phyloP scores from a whole-genome alignment of 1,140 invertebrate species.

The Musca vetustissima region DNA sequence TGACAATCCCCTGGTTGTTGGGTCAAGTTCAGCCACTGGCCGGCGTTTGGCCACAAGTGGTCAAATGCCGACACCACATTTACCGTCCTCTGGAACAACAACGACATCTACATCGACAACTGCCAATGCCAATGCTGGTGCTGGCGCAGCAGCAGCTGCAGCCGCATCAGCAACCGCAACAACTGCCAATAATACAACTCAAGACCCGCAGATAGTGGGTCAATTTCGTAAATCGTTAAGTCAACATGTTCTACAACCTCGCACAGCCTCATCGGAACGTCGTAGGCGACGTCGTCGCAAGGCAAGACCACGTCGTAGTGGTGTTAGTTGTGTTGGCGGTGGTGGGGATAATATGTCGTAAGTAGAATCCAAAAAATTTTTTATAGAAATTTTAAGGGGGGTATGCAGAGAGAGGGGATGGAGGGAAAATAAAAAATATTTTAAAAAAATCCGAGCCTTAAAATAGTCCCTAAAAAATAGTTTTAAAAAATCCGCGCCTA shows the following conservation, averaged over 20 bases:
- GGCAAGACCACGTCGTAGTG: conserved; percentile 46
- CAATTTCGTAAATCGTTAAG: conserved; percentile 47
- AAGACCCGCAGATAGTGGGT: background rate
- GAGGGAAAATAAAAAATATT: too few species aligned
- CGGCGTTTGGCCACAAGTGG: conserved; percentile 48
- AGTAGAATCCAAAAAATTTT: conserved; percentile 31
- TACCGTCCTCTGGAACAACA: background rate
- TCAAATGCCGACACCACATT: background rate
- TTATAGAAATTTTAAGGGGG: too few species aligned
- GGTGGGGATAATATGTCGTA: conserved; percentile 54
- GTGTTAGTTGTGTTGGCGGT: conserved; percentile 47
- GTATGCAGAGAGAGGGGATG: too few species aligned
- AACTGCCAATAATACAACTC: background rate
- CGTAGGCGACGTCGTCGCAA: conserved; percentile 46
- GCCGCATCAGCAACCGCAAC: background rate
- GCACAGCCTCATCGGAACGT: conserved; percentile 50
- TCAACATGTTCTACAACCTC: conserved; percentile 51
- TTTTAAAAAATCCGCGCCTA: too few species aligned
- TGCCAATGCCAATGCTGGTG: background rate
- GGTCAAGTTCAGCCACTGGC: conserved; percentile 48
- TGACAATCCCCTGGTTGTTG: conserved; percentile 44
- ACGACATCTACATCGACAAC: conserved; percentile 2
- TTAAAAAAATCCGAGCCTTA: too few species aligned
- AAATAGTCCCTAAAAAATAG: too few species aligned
- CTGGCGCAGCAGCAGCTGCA: background rate